These are phyloP conservation scores for Megaleporinus macrocephalus DNA, from an alignment of 2,113 vertebrate genomes.

Conservation along the genomic window DNA sequence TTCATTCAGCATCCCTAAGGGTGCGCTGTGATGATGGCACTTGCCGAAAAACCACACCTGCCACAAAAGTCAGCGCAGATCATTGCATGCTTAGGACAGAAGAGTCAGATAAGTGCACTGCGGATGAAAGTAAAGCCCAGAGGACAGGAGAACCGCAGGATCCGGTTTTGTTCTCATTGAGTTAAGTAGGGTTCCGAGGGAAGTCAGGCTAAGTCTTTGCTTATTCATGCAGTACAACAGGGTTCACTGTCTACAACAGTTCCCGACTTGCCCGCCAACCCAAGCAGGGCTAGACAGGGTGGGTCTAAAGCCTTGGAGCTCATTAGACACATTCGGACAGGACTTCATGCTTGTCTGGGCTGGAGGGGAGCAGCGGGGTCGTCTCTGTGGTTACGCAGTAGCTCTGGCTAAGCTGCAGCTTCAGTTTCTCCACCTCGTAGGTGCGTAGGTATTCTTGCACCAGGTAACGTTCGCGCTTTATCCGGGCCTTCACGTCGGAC, in stretches of 20 bases:
- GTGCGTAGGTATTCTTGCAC: constrained; percentile 88
- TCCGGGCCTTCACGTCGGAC: constrained; percentile 78
- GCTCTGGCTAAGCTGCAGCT: constrained; percentile 80
- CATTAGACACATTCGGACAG: constrained; percentile 75
- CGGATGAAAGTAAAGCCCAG: neutral
- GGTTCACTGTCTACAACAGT: neutral
- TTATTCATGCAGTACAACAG: constrained; percentile 11
- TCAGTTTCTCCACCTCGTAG: constrained; percentile 89
- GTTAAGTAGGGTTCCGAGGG: neutral
- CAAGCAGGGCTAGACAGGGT: neutral
- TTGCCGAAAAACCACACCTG: neutral
- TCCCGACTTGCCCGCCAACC: neutral
- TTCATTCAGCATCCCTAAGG: neutral
- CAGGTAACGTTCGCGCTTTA: constrained; percentile 85
- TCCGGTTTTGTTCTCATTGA: neutral
- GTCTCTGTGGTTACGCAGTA: constrained; percentile 73
- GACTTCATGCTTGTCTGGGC: constrained; percentile 75
- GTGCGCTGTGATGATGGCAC: neutral
- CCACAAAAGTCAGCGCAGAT: neutral
- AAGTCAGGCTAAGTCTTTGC: constrained; percentile 5
- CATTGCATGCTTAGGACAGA: constrained; percentile 15
- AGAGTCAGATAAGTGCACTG: constrained; percentile 22
- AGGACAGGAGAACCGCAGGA: neutral
- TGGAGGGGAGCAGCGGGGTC: constrained; percentile 67
- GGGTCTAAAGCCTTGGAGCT: neutral